Evolutionary conservation across 1,140 invertebrate species (phyloP), one percentile per base, ranked within the genome.

Genomic region (Pygmarrhopalites habei): DNA sequence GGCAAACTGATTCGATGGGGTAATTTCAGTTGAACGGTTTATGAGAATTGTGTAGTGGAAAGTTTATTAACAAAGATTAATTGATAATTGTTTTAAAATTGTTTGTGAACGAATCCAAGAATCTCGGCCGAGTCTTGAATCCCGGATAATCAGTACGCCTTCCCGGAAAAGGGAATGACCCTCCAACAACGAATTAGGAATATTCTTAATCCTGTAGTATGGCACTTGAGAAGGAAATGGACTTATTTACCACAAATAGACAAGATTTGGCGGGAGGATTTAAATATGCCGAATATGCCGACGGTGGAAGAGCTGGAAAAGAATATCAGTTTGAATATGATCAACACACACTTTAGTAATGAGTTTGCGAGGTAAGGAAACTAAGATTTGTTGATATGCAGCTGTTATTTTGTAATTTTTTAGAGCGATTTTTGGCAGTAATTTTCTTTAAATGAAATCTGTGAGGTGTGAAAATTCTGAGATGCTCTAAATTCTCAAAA

Each of bases 21-120:
- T 51, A 2, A 41, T 62, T 2, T 52, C 60, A 7, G 60, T 43
- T 30, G 60, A 62, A 23, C 44, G n/a, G 17, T 56, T n/a, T n/a
- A n/a, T n/a, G n/a, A n/a, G n/a, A n/a, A n/a, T n/a, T n/a, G n/a
- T n/a, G n/a, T n/a, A n/a, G n/a, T n/a, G n/a, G n/a, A n/a, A n/a
- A n/a, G n/a, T n/a, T n/a, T n/a, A n/a, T n/a, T n/a, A n/a, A n/a
- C n/a, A n/a, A n/a, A n/a, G n/a, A n/a, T n/a, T n/a, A n/a, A n/a
- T n/a, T n/a, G n/a, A n/a, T n/a, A n/a, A n/a, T n/a, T n/a, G n/a
- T n/a, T n/a, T n/a, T n/a, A n/a, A n/a, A n/a, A n/a, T n/a, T n/a
- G n/a, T n/a, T n/a, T n/a, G n/a, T n/a, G n/a, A n/a, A n/a, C n/a
- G n/a, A n/a, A n/a, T n/a, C n/a, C n/a, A n/a, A n/a, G n/a, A n/a